Conservation (phyloP, 2,113 vertebrate species). For the Microcebus ravelobensis region DNA sequence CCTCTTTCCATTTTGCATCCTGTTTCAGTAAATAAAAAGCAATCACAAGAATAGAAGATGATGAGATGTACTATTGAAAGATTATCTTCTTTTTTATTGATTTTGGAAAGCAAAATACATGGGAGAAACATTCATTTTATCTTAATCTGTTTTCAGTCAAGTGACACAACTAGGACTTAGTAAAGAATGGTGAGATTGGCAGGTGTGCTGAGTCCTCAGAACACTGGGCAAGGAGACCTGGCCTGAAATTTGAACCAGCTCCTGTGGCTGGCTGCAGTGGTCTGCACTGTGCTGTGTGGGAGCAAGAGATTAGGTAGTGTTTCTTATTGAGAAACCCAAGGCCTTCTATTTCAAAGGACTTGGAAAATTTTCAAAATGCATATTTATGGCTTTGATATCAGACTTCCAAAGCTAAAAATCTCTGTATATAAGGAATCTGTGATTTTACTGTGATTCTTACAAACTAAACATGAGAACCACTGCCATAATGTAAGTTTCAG, state of each 20-base stretch:
- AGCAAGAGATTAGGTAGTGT: neutral
- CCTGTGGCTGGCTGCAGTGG: fast-evolving
- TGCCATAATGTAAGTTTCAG: neutral
- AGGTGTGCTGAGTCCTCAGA: neutral
- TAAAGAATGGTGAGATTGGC: neutral
- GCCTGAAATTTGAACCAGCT: neutral
- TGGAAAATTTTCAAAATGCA: neutral
- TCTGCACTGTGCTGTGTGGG: neutral
- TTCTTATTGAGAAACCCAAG: neutral
- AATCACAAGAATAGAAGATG: neutral
- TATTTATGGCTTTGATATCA: neutral
- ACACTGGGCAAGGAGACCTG: neutral
- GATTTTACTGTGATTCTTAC: neutral
- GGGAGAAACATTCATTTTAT: neutral
- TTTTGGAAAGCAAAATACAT: neutral
- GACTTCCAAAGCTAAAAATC: neutral
- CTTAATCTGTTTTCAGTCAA: neutral
- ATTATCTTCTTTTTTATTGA: neutral
- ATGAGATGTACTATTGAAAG: neutral
- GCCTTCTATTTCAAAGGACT: neutral
- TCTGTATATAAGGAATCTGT: neutral
- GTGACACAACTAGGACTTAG: neutral
- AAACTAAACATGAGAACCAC: neutral
- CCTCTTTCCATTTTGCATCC: neutral
- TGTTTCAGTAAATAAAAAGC: neutral